phyloP scores from a whole-genome alignment of 2,113 vertebrate genomes.

The Hydropotes inermis region DNA sequence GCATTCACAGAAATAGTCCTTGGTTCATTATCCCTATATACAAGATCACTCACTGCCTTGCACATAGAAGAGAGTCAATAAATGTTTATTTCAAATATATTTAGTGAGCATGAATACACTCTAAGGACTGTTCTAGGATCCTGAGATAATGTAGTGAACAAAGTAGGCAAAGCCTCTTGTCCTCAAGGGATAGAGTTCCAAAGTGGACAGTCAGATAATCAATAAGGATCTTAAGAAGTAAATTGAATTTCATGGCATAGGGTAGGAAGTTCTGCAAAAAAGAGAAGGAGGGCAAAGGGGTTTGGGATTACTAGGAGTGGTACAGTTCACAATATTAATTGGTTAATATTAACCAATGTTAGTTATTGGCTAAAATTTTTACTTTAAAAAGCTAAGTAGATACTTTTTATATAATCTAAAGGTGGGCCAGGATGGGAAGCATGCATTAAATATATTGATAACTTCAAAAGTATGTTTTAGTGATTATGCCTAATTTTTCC shows the following conservation, averaged over 20 bases:
- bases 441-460: neutral
- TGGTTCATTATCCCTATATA: neutral
- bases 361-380: neutral
- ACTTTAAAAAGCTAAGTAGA: neutral
- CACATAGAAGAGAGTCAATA: neutral
- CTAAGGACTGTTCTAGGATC: neutral
- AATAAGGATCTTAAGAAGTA: neutral
- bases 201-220: neutral
- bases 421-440: neutral
- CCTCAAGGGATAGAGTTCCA: neutral
- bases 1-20: neutral
- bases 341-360: neutral
- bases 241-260: neutral
- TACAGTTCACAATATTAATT: neutral
- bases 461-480: neutral
- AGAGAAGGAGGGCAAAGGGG: neutral
- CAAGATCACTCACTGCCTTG: neutral
- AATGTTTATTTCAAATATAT: neutral
- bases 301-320: neutral
- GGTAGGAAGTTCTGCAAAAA: neutral
- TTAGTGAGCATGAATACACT: neutral
- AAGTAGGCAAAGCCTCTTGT: neutral
- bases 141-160: neutral
- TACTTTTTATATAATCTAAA: neutral
- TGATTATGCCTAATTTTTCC: neutral